Evolutionary conservation across 2,113 vertebrate genomes (phyloP).

Genomic region (Arvicanthis niloticus): DNA sequence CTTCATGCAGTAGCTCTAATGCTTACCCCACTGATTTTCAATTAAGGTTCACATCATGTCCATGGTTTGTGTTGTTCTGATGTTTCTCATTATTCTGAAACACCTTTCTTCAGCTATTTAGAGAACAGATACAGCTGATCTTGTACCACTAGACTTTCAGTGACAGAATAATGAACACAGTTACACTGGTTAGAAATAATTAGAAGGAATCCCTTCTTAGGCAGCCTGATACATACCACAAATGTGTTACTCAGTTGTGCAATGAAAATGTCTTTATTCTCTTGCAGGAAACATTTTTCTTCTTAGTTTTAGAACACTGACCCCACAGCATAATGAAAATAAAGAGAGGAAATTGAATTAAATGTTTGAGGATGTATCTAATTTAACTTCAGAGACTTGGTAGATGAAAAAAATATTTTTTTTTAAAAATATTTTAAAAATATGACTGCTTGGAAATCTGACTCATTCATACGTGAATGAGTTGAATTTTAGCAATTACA

Average conservation of each 20-base stretch:
- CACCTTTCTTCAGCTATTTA: constrained; percentile 77
- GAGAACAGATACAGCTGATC: constrained; percentile 81
- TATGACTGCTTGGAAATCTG: neutral
- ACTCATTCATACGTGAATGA: neutral
- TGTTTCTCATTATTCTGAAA: constrained; percentile 75
- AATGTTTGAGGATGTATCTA: neutral
- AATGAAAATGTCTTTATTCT: neutral
- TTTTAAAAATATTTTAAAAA: neutral
- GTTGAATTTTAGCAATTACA: constrained; percentile 5
- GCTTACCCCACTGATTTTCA: constrained; percentile 80
- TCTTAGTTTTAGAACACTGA: constrained; percentile 37
- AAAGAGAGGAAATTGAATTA: neutral
- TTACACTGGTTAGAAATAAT: constrained; percentile 56
- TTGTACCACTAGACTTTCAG: constrained; percentile 76
- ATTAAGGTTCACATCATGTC: constrained; percentile 80
- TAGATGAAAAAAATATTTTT: too few relatives aligned
- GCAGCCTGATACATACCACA: constrained; percentile 8
- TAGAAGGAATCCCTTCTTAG: constrained; percentile 64
- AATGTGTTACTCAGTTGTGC: constrained; percentile 59
- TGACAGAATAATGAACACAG: constrained; percentile 80
- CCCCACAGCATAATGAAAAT: constrained; percentile 2
- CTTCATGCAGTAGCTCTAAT: constrained; percentile 58
- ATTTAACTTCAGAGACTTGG: neutral
- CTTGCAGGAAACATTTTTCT: neutral
- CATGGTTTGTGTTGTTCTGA: constrained; percentile 67